Evolutionary conservation across 2,888 invertebrate genomes (phyloP), one percentile per base, ranked within the genome.

Genomic region (Pinctada fucata): DNA sequence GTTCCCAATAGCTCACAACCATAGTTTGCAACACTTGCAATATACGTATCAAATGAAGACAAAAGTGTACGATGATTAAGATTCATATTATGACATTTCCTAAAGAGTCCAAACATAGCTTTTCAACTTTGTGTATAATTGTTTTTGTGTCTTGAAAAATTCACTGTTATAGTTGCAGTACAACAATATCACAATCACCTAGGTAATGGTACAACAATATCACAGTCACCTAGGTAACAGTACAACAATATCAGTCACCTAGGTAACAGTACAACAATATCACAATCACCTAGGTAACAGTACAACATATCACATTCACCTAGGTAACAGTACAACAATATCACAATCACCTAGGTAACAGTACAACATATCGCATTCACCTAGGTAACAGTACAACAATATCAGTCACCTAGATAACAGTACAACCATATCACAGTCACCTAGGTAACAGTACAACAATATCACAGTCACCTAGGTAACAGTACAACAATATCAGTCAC

Each of bases 301-400:
- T n/a, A n/a, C n/a, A n/a, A n/a, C n/a, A n/a, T n/a, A n/a, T n/a
- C 3, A 91, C 89, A 63, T 84, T 90, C 47, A 91, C 91, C 90
- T 91, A 75, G 6, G 81, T 64, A 68, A 58, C 16, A 50, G 66
- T 65, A 65, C 4, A 5, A 58, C 16, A 70, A 5, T 48, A 5
- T 10, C 6, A 70, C 45, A 31, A 10, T 58, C 10, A 58, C 0
- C 52, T 31, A 76, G 8, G 50, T 10, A 50, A 16, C 13, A 58
- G 10, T 51, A 45, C n/a, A 6, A 47, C 3, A 65, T 13, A n/a
- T 13, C 51, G 2, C 2, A 13, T 50, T 31, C 31, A 31, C 31
- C 31, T 31, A 31, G 31, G 31, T 31, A 31, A 31, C 31, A 31
- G 31, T 31, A 45, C 16, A 67, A 31, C 10, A 10, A 10, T 3